Evolutionary conservation across 2,888 invertebrate species (phyloP).

Genomic region (Rhagonycha fulva): DNA sequence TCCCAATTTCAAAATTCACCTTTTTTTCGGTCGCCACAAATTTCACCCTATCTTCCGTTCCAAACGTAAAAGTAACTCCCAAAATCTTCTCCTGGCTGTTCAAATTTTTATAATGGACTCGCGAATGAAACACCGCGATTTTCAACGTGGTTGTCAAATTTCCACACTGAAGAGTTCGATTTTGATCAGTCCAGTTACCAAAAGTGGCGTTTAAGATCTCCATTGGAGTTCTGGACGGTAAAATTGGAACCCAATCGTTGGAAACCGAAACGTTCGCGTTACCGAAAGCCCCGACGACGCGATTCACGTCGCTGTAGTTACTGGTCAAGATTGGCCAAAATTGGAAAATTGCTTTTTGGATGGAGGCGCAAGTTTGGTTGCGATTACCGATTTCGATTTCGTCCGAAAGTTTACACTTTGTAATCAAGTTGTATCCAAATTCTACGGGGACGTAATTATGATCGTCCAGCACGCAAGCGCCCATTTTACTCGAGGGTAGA

Average conservation of each 20-base stretch:
- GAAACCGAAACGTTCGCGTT: constrained; percentile 53
- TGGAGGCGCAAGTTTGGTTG: constrained; percentile 41
- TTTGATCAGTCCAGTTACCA: constrained; percentile 48
- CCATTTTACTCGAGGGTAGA: constrained; percentile 54
- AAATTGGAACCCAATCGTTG: constrained; percentile 58
- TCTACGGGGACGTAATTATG: constrained; percentile 50
- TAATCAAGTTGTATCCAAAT: constrained; percentile 59
- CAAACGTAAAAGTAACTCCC: constrained; percentile 32
- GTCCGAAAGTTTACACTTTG: constrained; percentile 53
- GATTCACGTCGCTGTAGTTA: constrained; percentile 44
- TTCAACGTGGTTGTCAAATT: constrained; percentile 49
- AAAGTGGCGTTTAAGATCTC: constrained; percentile 39
- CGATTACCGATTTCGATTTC: constrained; percentile 32
- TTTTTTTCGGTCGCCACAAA: constrained; percentile 16
- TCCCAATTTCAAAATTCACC: constrained; percentile 32
- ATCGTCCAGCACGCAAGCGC: constrained; percentile 54
- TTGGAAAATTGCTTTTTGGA: constrained; percentile 46
- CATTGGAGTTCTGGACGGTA: constrained; percentile 47
- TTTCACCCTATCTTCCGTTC: background rate
- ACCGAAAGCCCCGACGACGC: constrained; percentile 56
- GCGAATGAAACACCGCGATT: constrained; percentile 57
- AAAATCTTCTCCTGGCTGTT: constrained; percentile 50
- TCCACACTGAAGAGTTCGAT: constrained; percentile 46
- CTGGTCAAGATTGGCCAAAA: constrained; percentile 40
- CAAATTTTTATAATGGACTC: constrained; percentile 44